Evolutionary conservation across 2,888 invertebrate genomes (phyloP).

Genomic region (Sepioteuthis lessoniana): DNA sequence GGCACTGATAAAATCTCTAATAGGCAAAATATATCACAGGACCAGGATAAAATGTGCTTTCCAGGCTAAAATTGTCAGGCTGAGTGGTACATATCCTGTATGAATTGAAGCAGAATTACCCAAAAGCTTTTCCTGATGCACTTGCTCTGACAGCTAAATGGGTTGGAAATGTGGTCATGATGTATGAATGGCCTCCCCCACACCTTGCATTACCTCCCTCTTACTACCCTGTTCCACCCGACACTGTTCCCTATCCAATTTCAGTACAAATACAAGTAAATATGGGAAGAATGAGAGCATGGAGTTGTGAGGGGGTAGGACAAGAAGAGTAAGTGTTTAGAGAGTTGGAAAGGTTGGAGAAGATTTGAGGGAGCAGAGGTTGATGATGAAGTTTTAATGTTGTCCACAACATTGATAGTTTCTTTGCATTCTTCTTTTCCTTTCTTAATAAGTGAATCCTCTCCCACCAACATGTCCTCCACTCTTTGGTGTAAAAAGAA

Average conservation of each 20-base stretch:
- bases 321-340: slow-evolving; percentile 14
- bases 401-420: neutral
- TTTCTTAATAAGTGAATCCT: neutral
- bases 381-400: slow-evolving; percentile 5
- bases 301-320: neutral
- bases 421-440: neutral
- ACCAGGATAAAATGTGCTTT: slow-evolving; percentile 41
- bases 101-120: slow-evolving; percentile 45
- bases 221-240: slow-evolving; percentile 33
- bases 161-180: slow-evolving; percentile 46
- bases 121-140: slow-evolving; percentile 42
- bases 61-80: slow-evolving; percentile 41
- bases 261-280: slow-evolving; percentile 43
- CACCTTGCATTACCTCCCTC: neutral
- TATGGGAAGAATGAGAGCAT: neutral
- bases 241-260: slow-evolving; percentile 44
- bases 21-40: slow-evolving; percentile 43
- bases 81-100: slow-evolving; percentile 47
- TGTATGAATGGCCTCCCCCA: slow-evolving; percentile 39
- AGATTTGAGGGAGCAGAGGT: neutral
- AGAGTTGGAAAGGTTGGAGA: neutral
- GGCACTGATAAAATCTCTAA: slow-evolving; percentile 42
- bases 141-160: slow-evolving; percentile 41
- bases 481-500: neutral
- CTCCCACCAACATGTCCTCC: neutral